These are phyloP conservation scores for Cossypha heuglini DNA, from an alignment of 2,797 vertebrate species.

Conservation along the genomic window DNA sequence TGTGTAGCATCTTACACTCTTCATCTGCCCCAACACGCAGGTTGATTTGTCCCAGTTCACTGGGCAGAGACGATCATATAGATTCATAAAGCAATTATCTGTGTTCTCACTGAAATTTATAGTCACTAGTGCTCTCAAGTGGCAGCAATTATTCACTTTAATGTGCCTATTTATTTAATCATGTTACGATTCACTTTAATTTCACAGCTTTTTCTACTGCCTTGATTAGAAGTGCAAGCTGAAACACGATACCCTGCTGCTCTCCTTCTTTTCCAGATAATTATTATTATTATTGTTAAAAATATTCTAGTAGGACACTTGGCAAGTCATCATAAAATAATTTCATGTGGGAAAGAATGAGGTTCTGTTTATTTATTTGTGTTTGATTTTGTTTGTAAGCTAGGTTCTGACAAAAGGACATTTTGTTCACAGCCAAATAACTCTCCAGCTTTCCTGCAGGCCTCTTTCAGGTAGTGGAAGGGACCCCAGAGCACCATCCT, in stretches of 20 bases:
- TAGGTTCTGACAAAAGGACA: not conserved
- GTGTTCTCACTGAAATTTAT: constrained; percentile 29
- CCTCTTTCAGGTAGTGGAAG: not conserved
- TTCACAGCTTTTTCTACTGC: constrained; percentile 19
- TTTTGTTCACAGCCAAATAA: not conserved
- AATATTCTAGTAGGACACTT: not conserved
- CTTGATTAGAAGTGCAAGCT: not conserved
- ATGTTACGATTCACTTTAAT: constrained; percentile 26
- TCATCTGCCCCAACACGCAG: not conserved
- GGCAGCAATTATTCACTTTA: constrained; percentile 34
- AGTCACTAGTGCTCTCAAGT: not conserved
- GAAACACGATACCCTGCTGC: not conserved
- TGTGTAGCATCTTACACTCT: not conserved
- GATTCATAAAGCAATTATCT: constrained; percentile 42
- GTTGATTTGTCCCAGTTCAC: constrained; percentile 18
- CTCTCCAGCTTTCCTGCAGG: not conserved
- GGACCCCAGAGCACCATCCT: not conserved
- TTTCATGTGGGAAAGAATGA: not conserved
- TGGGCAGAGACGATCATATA: not conserved
- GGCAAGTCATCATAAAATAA: not conserved
- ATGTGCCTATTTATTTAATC: constrained; percentile 42
- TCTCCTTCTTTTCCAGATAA: not conserved
- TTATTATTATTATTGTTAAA: not conserved
- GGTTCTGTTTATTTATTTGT: not conserved
- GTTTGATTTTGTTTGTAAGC: not conserved